Evolutionary conservation across 2,888 invertebrate species (phyloP), one percentile per base, ranked within the genome.

Genomic region (Drosophila maculinotata): DNA sequence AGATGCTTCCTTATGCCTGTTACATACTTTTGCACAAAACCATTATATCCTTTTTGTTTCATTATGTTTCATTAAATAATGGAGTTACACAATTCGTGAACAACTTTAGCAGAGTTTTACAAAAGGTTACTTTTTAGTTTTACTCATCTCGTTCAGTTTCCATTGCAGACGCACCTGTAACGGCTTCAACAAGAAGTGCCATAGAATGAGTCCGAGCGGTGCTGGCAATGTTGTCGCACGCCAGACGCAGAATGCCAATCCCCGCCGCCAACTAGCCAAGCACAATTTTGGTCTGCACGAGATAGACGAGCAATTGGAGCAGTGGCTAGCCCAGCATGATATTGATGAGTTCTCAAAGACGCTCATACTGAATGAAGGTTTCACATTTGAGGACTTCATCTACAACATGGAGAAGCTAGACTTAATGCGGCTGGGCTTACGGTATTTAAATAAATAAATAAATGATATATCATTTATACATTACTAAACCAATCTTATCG

Each of bases 351-450:
- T 92, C 15, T 94, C 95, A 5, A 94, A 95, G 52, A 93, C 93
- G 39, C 94, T 93, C 85, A 94, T 98, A 77, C 90, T 94, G 2
- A 91, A 92, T 20, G 96, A 98, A 90, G 95, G 95, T 71, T 98
- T 95, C 90, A 94, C 95, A 0, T 93, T 97, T 67, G 93, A 94
- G 25, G 97, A 98, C 90, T 92, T 99, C 49, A 91, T 98, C 66
- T 94, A 94, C 68, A 94, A 96, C 81, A 94, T 97, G 80, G 95
- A 95, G 14, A 93, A 97, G 77, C 95, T 97, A 49, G 98, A 99
- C 91, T 92, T 99, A 52, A 93, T 95, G 53, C 94, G 94, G 82
- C 92, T 98, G 57, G 94, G 95, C 49, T 93, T 98, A 59, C 95
- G 94, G 97, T 97, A 91, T 90, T 92, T 87, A 20, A 9, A 5